These are phyloP conservation scores for Zosterops hypoxanthus DNA, from an alignment of 2,113 vertebrate species.

Conservation along the genomic window DNA sequence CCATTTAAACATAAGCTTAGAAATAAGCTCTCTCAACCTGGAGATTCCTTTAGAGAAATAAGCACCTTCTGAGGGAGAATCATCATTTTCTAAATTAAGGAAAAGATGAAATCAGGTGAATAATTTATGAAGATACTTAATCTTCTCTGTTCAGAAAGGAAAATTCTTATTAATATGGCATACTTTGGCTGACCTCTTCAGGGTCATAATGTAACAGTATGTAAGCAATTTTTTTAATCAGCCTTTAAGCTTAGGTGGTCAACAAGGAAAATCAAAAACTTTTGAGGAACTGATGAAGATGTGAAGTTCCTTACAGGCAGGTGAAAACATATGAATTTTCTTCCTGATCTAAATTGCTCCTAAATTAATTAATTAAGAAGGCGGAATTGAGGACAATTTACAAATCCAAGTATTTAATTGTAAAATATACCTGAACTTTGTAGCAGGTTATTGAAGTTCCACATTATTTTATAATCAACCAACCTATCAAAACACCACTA, in stretches of 20 bases:
- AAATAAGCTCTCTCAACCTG: background rate
- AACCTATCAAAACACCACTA: background rate
- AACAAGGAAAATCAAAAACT: accelerated
- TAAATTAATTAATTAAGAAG: background rate
- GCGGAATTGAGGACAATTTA: background rate
- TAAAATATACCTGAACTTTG: background rate
- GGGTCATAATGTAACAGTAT: background rate
- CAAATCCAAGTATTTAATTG: background rate
- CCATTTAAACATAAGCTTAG: background rate
- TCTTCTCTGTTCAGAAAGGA: background rate
- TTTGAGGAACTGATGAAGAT: background rate
- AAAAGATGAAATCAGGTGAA: background rate
- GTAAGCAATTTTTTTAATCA: background rate
- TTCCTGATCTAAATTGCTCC: background rate
- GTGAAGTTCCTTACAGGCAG: background rate
- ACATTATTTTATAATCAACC: background rate
- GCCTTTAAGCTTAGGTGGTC: background rate
- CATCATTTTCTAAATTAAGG: background rate
- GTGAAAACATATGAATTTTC: background rate
- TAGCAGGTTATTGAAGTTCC: background rate
- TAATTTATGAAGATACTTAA: background rate
- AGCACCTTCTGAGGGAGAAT: background rate
- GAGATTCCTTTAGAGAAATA: background rate
- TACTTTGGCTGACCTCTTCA: background rate
- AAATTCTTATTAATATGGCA: background rate